Evolutionary conservation across 2,888 invertebrate genomes (phyloP).

Genomic region (Cotesia congregata): DNA sequence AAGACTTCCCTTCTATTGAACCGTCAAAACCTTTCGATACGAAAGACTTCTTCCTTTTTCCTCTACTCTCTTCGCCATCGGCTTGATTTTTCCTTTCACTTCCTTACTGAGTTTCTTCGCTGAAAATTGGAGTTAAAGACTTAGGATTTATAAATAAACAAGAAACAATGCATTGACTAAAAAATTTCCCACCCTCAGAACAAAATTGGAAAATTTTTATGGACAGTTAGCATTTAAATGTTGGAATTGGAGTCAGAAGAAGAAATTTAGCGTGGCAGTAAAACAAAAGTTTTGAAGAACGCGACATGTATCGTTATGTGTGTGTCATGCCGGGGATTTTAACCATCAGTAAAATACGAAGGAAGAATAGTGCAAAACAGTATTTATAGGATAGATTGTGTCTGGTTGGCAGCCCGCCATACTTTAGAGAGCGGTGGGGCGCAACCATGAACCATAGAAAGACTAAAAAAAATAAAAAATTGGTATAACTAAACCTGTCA

Average conservation of each 20-base stretch:
- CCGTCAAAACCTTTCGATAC: not conserved
- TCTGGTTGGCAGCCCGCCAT: constrained; percentile 65
- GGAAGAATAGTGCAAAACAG: constrained; percentile 52
- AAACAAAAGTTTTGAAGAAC: no score
- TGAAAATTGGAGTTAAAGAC: no score
- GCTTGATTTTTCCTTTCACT: not conserved
- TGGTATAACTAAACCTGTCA: constrained; percentile 17
- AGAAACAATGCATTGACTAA: no score
- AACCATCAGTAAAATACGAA: constrained; percentile 45
- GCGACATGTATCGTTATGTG: not conserved
- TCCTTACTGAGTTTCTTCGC: not conserved
- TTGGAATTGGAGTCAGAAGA: no score
- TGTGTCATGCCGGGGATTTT: constrained; percentile 23
- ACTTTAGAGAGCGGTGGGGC: constrained; percentile 24
- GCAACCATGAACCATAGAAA: constrained; percentile 39
- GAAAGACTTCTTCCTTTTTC: not conserved
- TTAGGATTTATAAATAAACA: no score
- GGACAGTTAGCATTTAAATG: no score
- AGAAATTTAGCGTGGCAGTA: no score
- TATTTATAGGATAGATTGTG: constrained; percentile 69
- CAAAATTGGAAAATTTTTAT: no score
- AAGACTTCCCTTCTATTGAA: not conserved
- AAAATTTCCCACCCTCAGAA: no score
- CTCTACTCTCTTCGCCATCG: not conserved
- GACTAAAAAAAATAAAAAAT: constrained; percentile 49